Evolutionary conservation across 2,888 invertebrate species (phyloP).

Genomic region (Latheticus oryzae): DNA sequence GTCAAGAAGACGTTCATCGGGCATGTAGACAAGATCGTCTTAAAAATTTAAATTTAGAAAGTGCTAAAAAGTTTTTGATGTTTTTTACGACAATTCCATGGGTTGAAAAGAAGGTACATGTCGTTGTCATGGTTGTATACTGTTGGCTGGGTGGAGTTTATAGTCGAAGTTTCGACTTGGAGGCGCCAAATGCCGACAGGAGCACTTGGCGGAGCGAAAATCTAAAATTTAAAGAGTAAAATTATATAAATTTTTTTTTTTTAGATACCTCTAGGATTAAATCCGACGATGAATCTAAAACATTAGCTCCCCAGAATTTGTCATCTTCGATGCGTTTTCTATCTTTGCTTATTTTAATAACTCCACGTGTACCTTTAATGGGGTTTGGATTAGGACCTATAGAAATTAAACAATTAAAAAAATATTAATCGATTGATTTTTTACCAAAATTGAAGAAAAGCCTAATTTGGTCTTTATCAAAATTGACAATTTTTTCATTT

Average conservation of each 20-base stretch:
- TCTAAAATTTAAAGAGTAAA: slow-evolving; percentile 61
- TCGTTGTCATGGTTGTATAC: slow-evolving; percentile 74
- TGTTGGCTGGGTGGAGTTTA: slow-evolving; percentile 64
- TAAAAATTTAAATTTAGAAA: slow-evolving; percentile 41
- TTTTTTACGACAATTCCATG: slow-evolving; percentile 82
- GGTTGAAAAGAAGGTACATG: slow-evolving; percentile 83
- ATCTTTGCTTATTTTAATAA: slow-evolving; percentile 55
- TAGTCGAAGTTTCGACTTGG: slow-evolving; percentile 71
- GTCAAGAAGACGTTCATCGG: slow-evolving; percentile 74
- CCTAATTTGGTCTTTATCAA: slow-evolving; percentile 64
- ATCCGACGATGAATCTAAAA: slow-evolving; percentile 48
- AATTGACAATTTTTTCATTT: background rate
- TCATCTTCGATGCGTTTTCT: slow-evolving; percentile 50
- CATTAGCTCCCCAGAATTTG: slow-evolving; percentile 60
- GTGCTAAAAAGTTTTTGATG: too few species aligned
- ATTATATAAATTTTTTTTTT: slow-evolving; percentile 9
- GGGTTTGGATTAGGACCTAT: slow-evolving; percentile 67
- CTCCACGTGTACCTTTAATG: slow-evolving; percentile 69
- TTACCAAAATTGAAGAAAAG: slow-evolving; percentile 77
- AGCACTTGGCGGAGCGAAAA: slow-evolving; percentile 71
- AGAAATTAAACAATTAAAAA: slow-evolving; percentile 15
- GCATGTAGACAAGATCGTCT: slow-evolving; percentile 85
- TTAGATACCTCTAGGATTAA: slow-evolving; percentile 11
- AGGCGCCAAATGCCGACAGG: slow-evolving; percentile 79
- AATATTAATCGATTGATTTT: slow-evolving; percentile 5